These are phyloP conservation scores for Pseudanteris insignis DNA, from an alignment of 2,888 invertebrate species.

Conservation along the genomic window DNA sequence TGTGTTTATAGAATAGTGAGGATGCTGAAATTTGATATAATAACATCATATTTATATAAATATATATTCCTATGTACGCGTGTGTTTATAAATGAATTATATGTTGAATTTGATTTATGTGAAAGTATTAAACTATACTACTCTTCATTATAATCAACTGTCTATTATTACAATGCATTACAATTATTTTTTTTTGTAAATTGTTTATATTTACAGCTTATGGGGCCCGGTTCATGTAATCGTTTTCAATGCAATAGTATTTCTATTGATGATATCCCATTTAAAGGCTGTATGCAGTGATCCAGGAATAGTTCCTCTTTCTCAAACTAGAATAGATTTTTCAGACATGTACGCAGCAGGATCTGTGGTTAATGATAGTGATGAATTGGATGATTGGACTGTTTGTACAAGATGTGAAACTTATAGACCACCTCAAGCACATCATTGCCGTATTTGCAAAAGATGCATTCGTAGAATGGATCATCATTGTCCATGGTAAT, in stretches of 20 bases:
- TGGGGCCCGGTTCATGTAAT: slow-evolving; percentile 86
- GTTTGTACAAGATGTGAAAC: slow-evolving; percentile 84
- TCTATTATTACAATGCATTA: no score
- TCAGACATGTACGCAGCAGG: slow-evolving; percentile 79
- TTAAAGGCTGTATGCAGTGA: slow-evolving; percentile 88
- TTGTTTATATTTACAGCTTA: slow-evolving; percentile 77
- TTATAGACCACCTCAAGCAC: slow-evolving; percentile 83
- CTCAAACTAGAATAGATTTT: slow-evolving; percentile 78
- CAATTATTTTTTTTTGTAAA: no score
- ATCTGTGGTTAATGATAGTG: slow-evolving; percentile 65
- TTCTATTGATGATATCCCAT: slow-evolving; percentile 80
- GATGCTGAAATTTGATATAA: no score
- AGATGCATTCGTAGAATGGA: slow-evolving; percentile 84
- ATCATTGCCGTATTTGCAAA: slow-evolving; percentile 88
- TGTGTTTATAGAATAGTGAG: no score
- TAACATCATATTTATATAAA: no score
- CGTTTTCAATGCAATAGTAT: slow-evolving; percentile 80
- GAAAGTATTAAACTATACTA: no score
- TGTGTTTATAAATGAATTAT: no score
- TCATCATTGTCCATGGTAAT: slow-evolving; percentile 83
- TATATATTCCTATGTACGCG: no score
- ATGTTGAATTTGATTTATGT: no score
- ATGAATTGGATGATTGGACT: slow-evolving; percentile 76
- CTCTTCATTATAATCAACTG: no score
- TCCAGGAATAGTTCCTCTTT: slow-evolving; percentile 86